Evolutionary conservation across 2,888 invertebrate genomes (phyloP), one percentile per base, ranked within the genome.

Genomic region (Eudasyphora cyanicolor): DNA sequence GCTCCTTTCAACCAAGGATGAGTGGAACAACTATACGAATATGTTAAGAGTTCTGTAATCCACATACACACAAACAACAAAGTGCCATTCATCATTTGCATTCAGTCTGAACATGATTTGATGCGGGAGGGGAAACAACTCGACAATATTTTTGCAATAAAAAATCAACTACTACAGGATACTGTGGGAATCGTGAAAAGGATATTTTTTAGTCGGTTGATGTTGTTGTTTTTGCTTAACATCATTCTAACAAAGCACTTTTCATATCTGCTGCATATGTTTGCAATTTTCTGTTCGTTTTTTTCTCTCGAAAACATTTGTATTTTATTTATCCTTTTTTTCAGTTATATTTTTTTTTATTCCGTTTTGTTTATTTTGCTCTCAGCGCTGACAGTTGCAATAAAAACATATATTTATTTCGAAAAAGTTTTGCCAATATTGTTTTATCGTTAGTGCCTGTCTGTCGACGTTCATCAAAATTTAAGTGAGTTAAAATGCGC

Each of bases 31-130:
- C n/a, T n/a, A n/a, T n/a, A n/a, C n/a, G n/a, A n/a, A n/a, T n/a
- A n/a, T n/a, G n/a, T n/a, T n/a, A n/a, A n/a, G n/a, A n/a, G n/a
- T n/a, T n/a, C n/a, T n/a, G n/a, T n/a, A n/a, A n/a, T n/a, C n/a
- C n/a, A n/a, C n/a, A n/a, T n/a, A n/a, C n/a, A n/a, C n/a, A n/a
- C n/a, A n/a, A n/a, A n/a, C n/a, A n/a, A n/a, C n/a, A n/a, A 76
- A 82, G 76, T 79, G 67, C 7, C 67, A 76, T 79, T 76, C 60
- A 82, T 76, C 79, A 79, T 79, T 79, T 73, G 42, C 76, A 76
- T 54, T 67, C 35, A 38, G 35, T 64, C 19, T 35, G 35, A 38
- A 38, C 17, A 21, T 64, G 35, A 38, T 19, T 29, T 14, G 60
- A 60, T 64, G 64, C 49, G 17, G n/a, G 19, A 27, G 14, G 14